Percentiles rank a stretch among this genome's conserved stretches.
These are phyloP conservation scores for Acipenser transmontanus DNA, from an alignment of 2,797 vertebrate species.

Conservation along the genomic window DNA sequence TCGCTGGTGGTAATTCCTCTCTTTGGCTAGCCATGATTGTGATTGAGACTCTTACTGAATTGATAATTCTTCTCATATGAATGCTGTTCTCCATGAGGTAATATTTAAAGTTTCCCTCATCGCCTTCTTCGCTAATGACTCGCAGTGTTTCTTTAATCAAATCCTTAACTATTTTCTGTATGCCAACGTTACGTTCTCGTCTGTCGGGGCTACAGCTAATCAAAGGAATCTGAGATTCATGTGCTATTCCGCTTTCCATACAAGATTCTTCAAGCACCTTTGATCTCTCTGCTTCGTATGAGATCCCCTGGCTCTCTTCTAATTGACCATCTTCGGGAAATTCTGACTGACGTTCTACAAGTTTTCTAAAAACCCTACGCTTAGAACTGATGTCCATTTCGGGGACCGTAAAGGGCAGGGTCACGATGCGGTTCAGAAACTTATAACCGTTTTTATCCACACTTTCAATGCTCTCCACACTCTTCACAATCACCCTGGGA, in stretches of 20 bases:
- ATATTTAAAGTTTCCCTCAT: slow-evolving; percentile 36
- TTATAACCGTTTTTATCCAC: slow-evolving; percentile 52
- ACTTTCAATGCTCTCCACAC: slow-evolving; percentile 31
- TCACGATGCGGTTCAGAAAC: slow-evolving; percentile 58
- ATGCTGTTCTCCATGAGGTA: slow-evolving; percentile 68
- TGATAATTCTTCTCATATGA: slow-evolving; percentile 80
- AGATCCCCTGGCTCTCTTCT: background rate
- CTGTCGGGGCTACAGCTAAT: slow-evolving; percentile 4
- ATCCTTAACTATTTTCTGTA: slow-evolving; percentile 34
- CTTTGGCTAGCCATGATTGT: slow-evolving; percentile 62
- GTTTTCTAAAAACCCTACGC: slow-evolving; percentile 55
- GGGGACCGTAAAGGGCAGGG: slow-evolving; percentile 75
- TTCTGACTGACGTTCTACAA: slow-evolving; percentile 42
- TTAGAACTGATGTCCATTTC: slow-evolving; percentile 63
- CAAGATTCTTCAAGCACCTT: slow-evolving; percentile 13
- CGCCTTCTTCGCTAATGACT: slow-evolving; percentile 27
- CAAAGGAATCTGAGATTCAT: slow-evolving; percentile 23
- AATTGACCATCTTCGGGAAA: background rate
- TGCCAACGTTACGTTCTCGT: slow-evolving; percentile 6
- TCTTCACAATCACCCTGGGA: slow-evolving; percentile 55
- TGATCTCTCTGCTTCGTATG: background rate
- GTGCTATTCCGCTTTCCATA: slow-evolving; percentile 15
- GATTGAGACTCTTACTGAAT: slow-evolving; percentile 73
- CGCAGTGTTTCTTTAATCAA: slow-evolving; percentile 29
- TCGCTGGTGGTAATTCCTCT: slow-evolving; percentile 29